A percentile compares a stretch with the other conserved stretches of the same genome.
Conservation (phyloP, 2,797 vertebrate genomes). For the Tapera naevia region DNA sequence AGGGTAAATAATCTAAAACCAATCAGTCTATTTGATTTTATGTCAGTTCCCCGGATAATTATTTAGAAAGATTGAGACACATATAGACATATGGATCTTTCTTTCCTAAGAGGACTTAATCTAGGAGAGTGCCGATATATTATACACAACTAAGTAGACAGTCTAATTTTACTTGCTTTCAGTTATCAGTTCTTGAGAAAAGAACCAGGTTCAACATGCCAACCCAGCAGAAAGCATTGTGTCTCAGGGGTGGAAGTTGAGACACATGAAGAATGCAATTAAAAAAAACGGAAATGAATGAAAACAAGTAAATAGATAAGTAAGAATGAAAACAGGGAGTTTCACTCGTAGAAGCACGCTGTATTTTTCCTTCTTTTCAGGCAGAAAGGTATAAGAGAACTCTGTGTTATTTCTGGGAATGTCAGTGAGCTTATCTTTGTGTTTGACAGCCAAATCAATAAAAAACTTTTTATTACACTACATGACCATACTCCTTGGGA, state of each 20-base stretch:
- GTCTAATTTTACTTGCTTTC: background rate
- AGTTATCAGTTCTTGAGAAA: background rate
- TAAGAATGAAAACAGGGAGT: background rate
- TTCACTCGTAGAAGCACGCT: background rate
- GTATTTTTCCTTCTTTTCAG: background rate
- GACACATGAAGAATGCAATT: background rate
- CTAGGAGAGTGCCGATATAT: background rate
- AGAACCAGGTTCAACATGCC: background rate
- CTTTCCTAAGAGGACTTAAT: background rate
- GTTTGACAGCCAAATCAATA: background rate
- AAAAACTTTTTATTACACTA: background rate
- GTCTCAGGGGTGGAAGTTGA: background rate
- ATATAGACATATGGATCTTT: background rate
- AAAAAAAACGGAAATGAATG: background rate
- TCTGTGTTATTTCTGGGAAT: background rate
- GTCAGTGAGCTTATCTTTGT: background rate
- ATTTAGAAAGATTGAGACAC: background rate
- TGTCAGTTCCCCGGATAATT: background rate
- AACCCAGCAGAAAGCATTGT: background rate
- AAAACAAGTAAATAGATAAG: background rate
- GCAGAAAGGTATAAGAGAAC: background rate
- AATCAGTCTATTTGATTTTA: background rate
- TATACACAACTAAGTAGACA: background rate
- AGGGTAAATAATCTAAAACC: background rate
- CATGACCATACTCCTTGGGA: background rate